Evolutionary conservation across 2,113 vertebrate genomes (phyloP), one percentile per base, ranked within the genome.

Genomic region (Otis tarda): DNA sequence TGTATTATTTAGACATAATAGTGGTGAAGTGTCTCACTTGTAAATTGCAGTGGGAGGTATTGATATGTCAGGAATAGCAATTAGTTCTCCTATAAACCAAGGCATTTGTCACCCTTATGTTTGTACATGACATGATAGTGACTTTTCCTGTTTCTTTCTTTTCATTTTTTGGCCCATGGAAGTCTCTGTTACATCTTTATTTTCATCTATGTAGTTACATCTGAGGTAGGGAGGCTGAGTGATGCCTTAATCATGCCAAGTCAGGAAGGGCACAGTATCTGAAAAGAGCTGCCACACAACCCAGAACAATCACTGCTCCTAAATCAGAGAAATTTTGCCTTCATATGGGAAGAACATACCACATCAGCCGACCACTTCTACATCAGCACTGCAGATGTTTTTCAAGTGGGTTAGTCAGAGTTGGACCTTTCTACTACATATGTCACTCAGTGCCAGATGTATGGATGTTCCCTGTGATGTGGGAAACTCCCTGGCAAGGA

Each of bases 1-100:
- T 84, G 6, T 69, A 53, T 64, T 94, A 64, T 87, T 95, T 85
- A 87, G 19, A 37, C 6, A 37, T 25, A 93, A 41, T 23, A 90
- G 27, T 2, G 4, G 20, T 73, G 27, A 87, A 78, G 24, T 25
- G 12, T 71, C 67, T 87, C 49, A 33, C 61, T 82, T 0, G 0
- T 79, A 79, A 94, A 83, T 85, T 43, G 14, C 61, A 65, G 79
- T 80, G 71, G 85, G 85, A 90, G 27, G 27, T 49, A 68, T 28
- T 53, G 67, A 76, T 56, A 10, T 79, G 56, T 49, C 74, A 83
- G 27, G 33, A 91, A 53, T 17, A 53, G 37, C 55, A 85, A 76
- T 6, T 73, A 11, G 19, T 41, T 76, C 35, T 83, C 64, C 35
- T 35, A 39, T 31, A 90, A 85, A 76, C 17, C 0, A 0, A 91